phyloP scores from a whole-genome alignment of 1,140 invertebrate species.

The Pseudomyrmex dendroicus region DNA sequence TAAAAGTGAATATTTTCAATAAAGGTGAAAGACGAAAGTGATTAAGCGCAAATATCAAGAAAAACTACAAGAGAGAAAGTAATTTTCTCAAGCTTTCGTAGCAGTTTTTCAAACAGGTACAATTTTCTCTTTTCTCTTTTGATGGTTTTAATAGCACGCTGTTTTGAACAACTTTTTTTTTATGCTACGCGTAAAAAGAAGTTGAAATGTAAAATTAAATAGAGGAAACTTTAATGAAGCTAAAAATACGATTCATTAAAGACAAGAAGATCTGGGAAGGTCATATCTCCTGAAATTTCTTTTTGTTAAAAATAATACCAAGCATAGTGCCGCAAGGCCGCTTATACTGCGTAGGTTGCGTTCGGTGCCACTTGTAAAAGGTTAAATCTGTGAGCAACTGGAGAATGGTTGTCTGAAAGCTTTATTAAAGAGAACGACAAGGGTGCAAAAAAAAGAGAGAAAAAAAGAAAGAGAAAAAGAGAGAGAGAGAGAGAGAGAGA shows the following conservation, averaged over 20 bases:
- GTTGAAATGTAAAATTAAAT: neutral
- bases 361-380: neutral
- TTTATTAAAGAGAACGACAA: neutral
- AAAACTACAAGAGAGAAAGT: too few relatives aligned
- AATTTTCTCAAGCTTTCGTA: neutral
- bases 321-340: neutral
- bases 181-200: neutral
- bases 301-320: neutral
- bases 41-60: slow-evolving; percentile 1
- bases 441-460: neutral
- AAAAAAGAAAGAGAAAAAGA: too few relatives aligned
- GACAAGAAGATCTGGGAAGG: neutral
- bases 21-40: neutral
- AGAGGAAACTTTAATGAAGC: neutral
- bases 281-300: neutral
- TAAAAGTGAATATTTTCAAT: neutral
- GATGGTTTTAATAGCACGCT: neutral
- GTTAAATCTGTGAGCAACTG: neutral
- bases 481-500: neutral
- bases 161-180: slow-evolving; percentile 2
- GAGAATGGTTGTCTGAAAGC: neutral
- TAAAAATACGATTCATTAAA: slow-evolving; percentile 6
- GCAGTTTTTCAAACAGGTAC: neutral
- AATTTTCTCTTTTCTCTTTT: neutral
- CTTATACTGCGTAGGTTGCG: neutral